Conservation (phyloP, 2,797 vertebrate genomes). For the Cephalopachus bancanus region DNA sequence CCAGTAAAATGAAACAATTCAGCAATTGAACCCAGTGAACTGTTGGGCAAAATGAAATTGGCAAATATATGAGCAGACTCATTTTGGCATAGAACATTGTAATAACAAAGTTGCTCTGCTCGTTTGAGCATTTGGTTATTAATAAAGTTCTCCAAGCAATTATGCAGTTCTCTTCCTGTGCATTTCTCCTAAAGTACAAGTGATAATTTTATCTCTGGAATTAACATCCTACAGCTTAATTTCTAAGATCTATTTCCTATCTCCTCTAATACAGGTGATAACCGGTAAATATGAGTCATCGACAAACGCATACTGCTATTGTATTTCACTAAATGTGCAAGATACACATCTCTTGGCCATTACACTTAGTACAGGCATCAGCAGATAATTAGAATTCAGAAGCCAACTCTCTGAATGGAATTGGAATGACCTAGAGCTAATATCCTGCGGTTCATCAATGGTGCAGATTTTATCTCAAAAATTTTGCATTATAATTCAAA, state of each 20-base stretch:
- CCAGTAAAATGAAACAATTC: conserved; percentile 33
- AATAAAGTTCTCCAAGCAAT: conserved; percentile 46
- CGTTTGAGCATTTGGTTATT: conserved; percentile 56
- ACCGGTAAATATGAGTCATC: conserved; percentile 51
- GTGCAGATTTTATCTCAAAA: background rate
- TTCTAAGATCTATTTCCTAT: conserved; percentile 40
- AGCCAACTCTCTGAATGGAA: background rate
- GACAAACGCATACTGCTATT: conserved; percentile 1
- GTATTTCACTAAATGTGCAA: conserved; percentile 27
- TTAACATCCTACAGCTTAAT: conserved; percentile 6
- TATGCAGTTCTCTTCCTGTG: background rate
- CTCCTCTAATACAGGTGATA: background rate
- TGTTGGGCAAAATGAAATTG: conserved; percentile 55
- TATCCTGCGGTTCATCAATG: background rate
- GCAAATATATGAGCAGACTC: background rate
- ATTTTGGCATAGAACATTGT: conserved; percentile 13
- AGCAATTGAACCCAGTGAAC: conserved; percentile 45
- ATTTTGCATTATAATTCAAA: conserved; percentile 23
- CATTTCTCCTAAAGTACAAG: background rate
- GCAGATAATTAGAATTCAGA: conserved; percentile 45
- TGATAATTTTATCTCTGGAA: conserved; percentile 40
- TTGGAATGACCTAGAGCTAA: background rate
- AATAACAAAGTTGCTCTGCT: conserved; percentile 28
- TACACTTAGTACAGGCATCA: conserved; percentile 24
- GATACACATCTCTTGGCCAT: background rate